Percentiles rank a stretch among this genome's conserved stretches.
phyloP scores from a whole-genome alignment of 2,797 vertebrate genomes.

The Myotis vivesi region DNA sequence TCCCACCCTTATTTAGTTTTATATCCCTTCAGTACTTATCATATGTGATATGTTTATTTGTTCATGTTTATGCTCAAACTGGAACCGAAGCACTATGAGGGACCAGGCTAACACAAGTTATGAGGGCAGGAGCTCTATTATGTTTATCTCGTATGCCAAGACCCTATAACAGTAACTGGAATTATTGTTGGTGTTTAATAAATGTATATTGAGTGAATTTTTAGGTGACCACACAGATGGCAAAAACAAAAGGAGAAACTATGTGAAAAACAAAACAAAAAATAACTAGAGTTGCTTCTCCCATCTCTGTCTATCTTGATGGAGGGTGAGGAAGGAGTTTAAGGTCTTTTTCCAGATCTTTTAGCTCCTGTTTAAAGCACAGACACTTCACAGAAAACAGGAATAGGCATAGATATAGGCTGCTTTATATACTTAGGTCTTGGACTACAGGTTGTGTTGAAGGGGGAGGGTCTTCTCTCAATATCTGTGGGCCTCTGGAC shows the following conservation, averaged over 20 bases:
- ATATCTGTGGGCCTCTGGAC: not conserved
- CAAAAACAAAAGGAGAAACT: not conserved
- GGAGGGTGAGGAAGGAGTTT: not conserved
- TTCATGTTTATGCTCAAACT: not conserved
- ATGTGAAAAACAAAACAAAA: not conserved
- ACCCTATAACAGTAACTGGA: not conserved
- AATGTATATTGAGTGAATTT: not conserved
- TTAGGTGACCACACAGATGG: not conserved
- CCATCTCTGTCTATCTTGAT: not conserved
- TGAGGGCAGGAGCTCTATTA: not conserved
- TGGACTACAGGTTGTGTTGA: not conserved
- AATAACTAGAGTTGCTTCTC: not conserved
- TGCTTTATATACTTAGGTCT: not conserved
- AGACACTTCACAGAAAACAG: not conserved
- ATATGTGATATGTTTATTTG: not conserved
- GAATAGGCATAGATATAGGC: fast-evolving
- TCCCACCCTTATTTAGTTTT: not conserved
- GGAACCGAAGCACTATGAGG: not conserved
- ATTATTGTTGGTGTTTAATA: not conserved
- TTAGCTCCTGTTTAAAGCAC: not conserved
- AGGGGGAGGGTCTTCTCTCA: not conserved
- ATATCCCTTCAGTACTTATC: not conserved
- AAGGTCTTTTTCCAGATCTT: not conserved
- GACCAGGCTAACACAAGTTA: too few relatives aligned
- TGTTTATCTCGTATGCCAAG: not conserved